Evolutionary conservation across 2,797 vertebrate genomes (phyloP).

Genomic region (Falco biarmicus): DNA sequence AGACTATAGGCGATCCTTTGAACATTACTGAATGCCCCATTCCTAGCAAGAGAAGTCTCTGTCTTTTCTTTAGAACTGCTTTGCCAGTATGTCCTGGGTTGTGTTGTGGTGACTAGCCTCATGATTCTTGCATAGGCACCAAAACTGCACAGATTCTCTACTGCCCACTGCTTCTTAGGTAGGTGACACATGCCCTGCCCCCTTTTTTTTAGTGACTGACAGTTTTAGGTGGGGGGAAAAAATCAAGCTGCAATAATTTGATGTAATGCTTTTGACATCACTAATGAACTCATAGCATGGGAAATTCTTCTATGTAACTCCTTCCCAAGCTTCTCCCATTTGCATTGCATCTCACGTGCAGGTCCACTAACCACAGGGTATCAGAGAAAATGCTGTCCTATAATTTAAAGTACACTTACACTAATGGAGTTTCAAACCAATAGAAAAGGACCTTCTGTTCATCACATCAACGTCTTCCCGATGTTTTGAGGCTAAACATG

Average conservation of each 20-base stretch:
- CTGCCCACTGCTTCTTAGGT: not conserved
- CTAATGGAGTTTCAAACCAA: not conserved
- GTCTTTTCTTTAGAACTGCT: not conserved
- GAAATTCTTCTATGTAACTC: not conserved
- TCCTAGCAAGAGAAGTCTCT: not conserved
- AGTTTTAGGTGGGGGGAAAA: not conserved
- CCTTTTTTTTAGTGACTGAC: not conserved
- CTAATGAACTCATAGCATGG: not conserved
- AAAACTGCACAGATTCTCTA: not conserved
- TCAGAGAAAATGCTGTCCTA: not conserved
- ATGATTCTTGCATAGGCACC: not conserved
- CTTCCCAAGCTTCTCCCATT: not conserved
- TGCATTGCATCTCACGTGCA: not conserved
- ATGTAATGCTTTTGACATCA: not conserved
- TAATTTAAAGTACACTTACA: not conserved
- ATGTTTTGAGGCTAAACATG: conserved; percentile 20
- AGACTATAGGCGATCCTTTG: not conserved
- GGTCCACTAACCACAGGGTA: not conserved
- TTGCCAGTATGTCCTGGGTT: not conserved
- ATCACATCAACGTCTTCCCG: not conserved
- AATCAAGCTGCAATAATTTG: not conserved
- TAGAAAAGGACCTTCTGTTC: not conserved
- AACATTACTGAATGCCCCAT: not conserved
- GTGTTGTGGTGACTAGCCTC: not conserved
- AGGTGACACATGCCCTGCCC: not conserved